A percentile compares a stretch with the other conserved stretches of the same genome.
phyloP scores from a whole-genome alignment of 2,797 vertebrate species.

The Molossus molossus region DNA sequence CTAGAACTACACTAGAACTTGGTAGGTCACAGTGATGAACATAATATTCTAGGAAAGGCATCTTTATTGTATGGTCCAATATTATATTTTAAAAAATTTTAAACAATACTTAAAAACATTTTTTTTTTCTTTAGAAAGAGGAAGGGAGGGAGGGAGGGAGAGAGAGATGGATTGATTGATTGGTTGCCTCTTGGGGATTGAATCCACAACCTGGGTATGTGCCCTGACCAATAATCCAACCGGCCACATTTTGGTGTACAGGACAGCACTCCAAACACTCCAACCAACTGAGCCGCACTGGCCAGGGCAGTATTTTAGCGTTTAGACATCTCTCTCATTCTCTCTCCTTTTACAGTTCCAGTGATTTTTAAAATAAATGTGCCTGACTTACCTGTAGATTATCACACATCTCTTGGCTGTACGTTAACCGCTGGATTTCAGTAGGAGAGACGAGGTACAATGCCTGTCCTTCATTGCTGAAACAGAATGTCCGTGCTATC shows the following conservation, averaged over 20 bases:
- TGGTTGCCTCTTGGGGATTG: background rate
- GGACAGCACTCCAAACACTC: background rate
- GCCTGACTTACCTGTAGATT: conserved; percentile 94
- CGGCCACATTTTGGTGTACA: background rate
- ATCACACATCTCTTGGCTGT: conserved; percentile 99
- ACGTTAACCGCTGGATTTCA: conserved; percentile 98
- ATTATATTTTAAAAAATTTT: background rate
- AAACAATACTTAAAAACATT: background rate
- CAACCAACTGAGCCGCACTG: background rate
- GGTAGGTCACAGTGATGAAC: conserved; percentile 21
- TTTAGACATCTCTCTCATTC: conserved; percentile 37
- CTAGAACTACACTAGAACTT: conserved; percentile 13
- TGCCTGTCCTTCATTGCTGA: conserved; percentile 97
- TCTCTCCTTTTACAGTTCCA: conserved; percentile 42
- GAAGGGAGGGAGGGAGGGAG: background rate
- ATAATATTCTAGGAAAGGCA: conserved; percentile 26
- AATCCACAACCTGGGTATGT: background rate
- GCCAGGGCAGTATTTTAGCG: background rate
- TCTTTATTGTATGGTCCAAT: background rate
- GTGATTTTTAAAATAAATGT: background rate
- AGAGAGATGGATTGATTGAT: background rate
- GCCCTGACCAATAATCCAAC: background rate
- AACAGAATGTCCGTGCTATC: conserved; percentile 99
- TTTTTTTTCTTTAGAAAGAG: background rate
- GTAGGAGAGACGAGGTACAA: conserved; percentile 98